Conservation (phyloP, 2,888 invertebrate species). For the Chalcis sispes region DNA sequence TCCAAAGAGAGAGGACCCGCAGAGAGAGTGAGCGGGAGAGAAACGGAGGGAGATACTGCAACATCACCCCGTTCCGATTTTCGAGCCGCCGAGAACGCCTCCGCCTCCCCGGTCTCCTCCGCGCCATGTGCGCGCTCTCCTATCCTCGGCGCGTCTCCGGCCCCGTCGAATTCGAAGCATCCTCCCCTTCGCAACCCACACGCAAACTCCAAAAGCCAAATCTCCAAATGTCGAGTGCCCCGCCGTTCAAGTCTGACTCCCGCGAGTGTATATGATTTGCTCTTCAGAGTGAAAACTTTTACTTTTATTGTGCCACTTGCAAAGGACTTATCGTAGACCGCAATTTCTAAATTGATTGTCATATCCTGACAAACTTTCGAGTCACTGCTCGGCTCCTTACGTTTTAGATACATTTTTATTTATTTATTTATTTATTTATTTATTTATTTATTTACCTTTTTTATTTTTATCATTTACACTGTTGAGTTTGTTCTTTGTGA, state of each 20-base stretch:
- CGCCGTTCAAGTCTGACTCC: slow-evolving; percentile 37
- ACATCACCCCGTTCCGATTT: slow-evolving; percentile 70
- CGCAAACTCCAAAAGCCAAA: slow-evolving; percentile 64
- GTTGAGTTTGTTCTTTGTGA: slow-evolving; percentile 1
- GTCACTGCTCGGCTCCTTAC: neutral
- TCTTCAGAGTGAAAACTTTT: slow-evolving; percentile 56
- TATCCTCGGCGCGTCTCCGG: slow-evolving; percentile 52
- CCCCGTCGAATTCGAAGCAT: slow-evolving; percentile 60
- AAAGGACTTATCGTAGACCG: slow-evolving; percentile 40
- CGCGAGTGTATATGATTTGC: slow-evolving; percentile 57
- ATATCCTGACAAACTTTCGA: slow-evolving; percentile 30
- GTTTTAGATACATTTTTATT: neutral
- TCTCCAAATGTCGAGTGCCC: slow-evolving; percentile 60
- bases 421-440: slow-evolving; percentile 1
- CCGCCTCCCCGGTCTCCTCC: slow-evolving; percentile 44
- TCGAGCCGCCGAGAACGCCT: slow-evolving; percentile 65
- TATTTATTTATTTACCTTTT: slow-evolving; percentile 6
- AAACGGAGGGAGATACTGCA: slow-evolving; percentile 66
- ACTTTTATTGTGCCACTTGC: slow-evolving; percentile 49
- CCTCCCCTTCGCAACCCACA: slow-evolving; percentile 51
- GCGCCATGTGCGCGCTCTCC: slow-evolving; percentile 40
- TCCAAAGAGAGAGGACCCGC: slow-evolving; percentile 65
- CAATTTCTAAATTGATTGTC: slow-evolving; percentile 50
- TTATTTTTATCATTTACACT: neutral
- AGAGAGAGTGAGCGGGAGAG: slow-evolving; percentile 29